phyloP scores from a whole-genome alignment of 2,113 vertebrate genomes.

The Larimichthys crocea region DNA sequence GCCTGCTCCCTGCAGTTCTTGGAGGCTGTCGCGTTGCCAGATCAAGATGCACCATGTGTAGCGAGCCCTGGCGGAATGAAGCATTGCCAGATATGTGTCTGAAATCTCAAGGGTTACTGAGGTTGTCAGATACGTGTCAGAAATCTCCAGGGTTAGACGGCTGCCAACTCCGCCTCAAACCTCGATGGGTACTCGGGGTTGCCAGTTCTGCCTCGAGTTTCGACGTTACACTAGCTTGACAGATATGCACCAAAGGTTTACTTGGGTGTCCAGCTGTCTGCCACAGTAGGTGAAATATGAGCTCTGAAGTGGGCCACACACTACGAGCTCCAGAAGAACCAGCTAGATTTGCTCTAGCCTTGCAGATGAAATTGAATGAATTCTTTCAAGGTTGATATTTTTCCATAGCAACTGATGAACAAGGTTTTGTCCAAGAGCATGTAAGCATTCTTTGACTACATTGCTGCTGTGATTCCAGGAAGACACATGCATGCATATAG shows the following conservation, averaged over 20 bases:
- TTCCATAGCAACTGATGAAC: background rate
- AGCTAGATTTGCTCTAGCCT: background rate
- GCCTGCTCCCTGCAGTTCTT: constrained; percentile 36
- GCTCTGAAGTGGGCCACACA: background rate
- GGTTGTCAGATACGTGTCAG: constrained; percentile 62
- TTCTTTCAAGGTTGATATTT: background rate
- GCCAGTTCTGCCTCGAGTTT: constrained; percentile 37
- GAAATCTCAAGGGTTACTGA: constrained; percentile 57
- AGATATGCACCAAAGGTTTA: constrained; percentile 24
- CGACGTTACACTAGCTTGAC: constrained; percentile 13
- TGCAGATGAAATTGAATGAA: background rate
- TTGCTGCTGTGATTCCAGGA: background rate
- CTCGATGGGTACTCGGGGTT: constrained; percentile 18
- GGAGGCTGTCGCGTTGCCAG: constrained; percentile 40
- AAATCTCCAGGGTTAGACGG: constrained; percentile 39
- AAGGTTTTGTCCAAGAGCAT: no score
- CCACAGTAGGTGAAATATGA: background rate
- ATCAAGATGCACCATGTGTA: constrained; percentile 59
- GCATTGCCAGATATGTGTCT: constrained; percentile 63
- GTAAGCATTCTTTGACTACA: background rate
- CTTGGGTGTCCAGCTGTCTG: constrained; percentile 18
- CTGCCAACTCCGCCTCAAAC: constrained; percentile 50
- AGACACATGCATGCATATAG: no score
- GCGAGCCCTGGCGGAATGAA: constrained; percentile 43
- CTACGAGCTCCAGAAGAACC: background rate